Base-by-base conservation (phyloP, 2,797 vertebrate genomes). In the Otolemur crassicaudatus region DNA sequence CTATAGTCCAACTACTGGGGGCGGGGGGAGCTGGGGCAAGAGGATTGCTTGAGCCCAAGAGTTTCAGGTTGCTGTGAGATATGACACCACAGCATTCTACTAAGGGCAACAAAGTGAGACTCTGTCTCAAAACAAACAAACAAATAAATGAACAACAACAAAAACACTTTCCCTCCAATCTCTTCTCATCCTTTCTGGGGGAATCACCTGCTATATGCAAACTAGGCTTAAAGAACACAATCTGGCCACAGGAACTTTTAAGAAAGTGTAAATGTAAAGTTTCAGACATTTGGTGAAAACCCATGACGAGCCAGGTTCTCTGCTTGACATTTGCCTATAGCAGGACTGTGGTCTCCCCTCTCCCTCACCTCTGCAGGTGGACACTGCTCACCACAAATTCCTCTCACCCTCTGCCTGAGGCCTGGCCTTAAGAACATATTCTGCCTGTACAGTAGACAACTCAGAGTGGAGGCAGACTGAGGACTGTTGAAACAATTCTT, bases 341-440 rank as follows among this genome's bases (percentile, higher is more conserved):
- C 23, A 56, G n/a, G 65, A 63, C 5, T 40, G 27, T 27, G 19
- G 37, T 6, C 12, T 12, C 16, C 17, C 6, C 2, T 2, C 29
- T 86, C 3, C 22, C 56, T 58, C 4, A n/a, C 37, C 19, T 31
- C 58, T 61, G 49, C 3, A 7, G 4, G 22, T 3, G 0, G 0
- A 81, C 27, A 16, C 16, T 31, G 58, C 16, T 58, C 16, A 22
- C 60, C 31, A 29, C 23, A 16, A n/a, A 46, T n/a, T 37, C 49
- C 22, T 31, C n/a, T 22, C 31, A 17, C 4, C 0, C 3, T 34
- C 37, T 76, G 22, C 27, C 63, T 20, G 3, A 29, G 23, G 17
- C 9, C 29, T 31, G 34, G 12, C 17, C 4, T 56, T 29, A 31
- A 53, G 17, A 72, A 5, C 23, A 79, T n/a, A 56, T 1, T 61